phyloP scores from a whole-genome alignment of 2,113 vertebrate species.

The Festucalex cinctus region DNA sequence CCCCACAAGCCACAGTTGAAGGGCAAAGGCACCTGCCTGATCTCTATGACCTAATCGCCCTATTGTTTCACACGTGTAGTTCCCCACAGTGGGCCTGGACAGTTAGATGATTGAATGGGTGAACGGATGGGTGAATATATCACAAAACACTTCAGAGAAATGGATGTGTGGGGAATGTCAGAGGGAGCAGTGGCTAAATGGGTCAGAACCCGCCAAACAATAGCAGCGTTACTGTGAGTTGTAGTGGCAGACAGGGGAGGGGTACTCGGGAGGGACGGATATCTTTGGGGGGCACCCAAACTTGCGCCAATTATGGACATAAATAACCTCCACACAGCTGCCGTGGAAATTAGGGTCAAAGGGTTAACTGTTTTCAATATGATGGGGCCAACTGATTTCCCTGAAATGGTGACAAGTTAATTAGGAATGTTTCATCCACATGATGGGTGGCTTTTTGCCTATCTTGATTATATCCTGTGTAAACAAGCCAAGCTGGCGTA shows the following conservation, averaged over 20 bases:
- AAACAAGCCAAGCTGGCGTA: not conserved
- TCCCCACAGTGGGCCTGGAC: constrained; percentile 78
- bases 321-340: constrained; percentile 60
- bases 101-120: constrained; percentile 72
- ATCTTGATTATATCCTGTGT: not conserved
- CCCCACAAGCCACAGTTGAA: constrained; percentile 40
- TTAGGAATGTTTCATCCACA: not conserved
- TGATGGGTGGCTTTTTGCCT: not conserved
- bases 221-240: constrained; percentile 55
- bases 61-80: constrained; percentile 85
- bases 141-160: constrained; percentile 59
- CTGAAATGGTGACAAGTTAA: constrained; percentile 17
- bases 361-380: constrained; percentile 58
- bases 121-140: constrained; percentile 58
- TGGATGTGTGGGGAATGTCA: constrained; percentile 55
- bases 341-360: constrained; percentile 60
- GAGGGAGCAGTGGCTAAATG: constrained; percentile 58
- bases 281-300: constrained; percentile 29
- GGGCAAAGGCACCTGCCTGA: constrained; percentile 67
- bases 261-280: constrained; percentile 5
- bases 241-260: constrained; percentile 36
- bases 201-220: constrained; percentile 68
- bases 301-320: constrained; percentile 62
- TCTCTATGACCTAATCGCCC: constrained; percentile 75
- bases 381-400: constrained; percentile 26